Base-by-base conservation (phyloP, 2,888 invertebrate genomes). In the Axea sp. region DNA sequence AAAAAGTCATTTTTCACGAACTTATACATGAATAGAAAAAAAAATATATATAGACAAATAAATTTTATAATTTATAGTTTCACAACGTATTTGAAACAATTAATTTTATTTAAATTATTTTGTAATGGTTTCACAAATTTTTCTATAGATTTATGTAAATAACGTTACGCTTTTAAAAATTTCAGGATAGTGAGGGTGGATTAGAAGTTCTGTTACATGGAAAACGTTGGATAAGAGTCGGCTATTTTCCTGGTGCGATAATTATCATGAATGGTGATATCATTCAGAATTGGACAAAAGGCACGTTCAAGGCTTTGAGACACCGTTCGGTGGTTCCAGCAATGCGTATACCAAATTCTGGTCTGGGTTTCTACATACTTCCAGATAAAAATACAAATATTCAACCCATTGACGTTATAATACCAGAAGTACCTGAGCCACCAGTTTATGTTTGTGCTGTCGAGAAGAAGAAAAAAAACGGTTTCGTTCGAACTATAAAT, bases 351-450 rank as follows among this genome's bases (percentile, higher is more conserved):
- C 91, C 92, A 1, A 91, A 93, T n/a, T 93, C 93, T 88, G 93
- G 93, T 78, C 91, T 94, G 75, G 93, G 93, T 17, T 93, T 92
- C 89, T 94, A 94, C 89, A 92, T 93, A 79, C 93, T 93, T 88
- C 94, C 94, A 1, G 93, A 93, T 88, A 88, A 88, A 77, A 89
- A 89, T 73, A 89, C 90, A 3, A 80, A 84, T 33, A 86, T 92
- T 57, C 89, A 90, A 14, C 88, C 90, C 6, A 84, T 91, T 64
- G 89, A 90, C 1, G 87, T 87, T 11, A 89, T 88, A 73, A 80
- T 84, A 5, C 71, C 76, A 2, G 80, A 81, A 33, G 60, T 81
- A 0, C 77, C 62, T 37, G 83, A 84, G 31, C 84, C 86, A 71
- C 62, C 84, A 2, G 88, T 89, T 62, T 24, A 17, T 2, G 81